These are phyloP conservation scores for Drosophila obscura DNA, from an alignment of 1,140 invertebrate genomes.

Conservation along the genomic window DNA sequence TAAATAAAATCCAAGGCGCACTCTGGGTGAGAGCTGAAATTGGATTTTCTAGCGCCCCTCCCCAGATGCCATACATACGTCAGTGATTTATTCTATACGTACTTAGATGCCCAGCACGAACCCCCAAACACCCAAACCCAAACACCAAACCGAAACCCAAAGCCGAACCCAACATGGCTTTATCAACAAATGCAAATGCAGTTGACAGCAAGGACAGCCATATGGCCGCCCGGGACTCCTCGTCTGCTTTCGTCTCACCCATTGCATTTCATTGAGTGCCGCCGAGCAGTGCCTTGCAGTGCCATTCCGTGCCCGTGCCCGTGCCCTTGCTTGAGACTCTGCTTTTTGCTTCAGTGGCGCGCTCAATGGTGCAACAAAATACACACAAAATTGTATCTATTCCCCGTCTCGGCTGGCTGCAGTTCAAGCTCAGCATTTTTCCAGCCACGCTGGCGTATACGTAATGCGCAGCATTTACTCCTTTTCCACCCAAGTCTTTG, in stretches of 20 bases:
- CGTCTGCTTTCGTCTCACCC: conserved; percentile 19
- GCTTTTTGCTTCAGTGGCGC: conserved; percentile 72
- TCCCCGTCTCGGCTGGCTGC: conserved; percentile 43
- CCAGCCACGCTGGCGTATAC: conserved; percentile 49
- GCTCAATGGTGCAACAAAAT: conserved; percentile 80
- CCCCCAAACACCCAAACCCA: conserved; percentile 1
- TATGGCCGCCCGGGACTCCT: conserved; percentile 6
- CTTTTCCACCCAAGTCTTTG: conserved; percentile 8
- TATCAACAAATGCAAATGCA: conserved; percentile 77
- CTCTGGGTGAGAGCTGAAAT: conserved; percentile 54
- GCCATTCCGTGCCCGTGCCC: conserved; percentile 2
- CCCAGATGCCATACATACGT: conserved; percentile 41
- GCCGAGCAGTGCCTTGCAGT: too few species aligned
- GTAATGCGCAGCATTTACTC: conserved; percentile 58
- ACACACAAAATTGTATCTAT: conserved; percentile 63
- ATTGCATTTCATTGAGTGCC: conserved; percentile 63
- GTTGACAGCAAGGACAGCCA: conserved; percentile 67
- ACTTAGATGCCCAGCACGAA: conserved; percentile 39
- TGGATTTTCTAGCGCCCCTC: conserved; percentile 57
- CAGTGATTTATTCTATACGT: conserved; percentile 68
- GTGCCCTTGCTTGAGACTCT: conserved; percentile 33
- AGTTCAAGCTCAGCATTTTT: conserved; percentile 37
- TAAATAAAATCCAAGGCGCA: conserved; percentile 61
- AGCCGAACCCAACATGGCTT: conserved; percentile 57
- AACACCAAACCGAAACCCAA: conserved; percentile 13